Evolutionary conservation across 2,888 invertebrate genomes (phyloP).

Genomic region (Blastobasis adustella): DNA sequence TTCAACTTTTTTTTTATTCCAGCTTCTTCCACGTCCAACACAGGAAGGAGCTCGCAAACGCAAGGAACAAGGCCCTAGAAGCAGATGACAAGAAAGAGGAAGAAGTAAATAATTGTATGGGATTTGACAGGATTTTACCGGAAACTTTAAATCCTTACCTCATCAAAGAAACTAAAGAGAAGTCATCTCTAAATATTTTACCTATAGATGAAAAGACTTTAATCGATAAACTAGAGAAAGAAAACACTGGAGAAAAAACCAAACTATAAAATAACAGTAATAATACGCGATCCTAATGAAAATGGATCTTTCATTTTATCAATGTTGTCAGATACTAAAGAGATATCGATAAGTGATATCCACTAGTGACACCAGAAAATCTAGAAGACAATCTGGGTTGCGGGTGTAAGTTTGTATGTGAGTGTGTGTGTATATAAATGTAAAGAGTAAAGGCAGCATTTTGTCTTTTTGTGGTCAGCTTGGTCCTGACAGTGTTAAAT

Average conservation of each 20-base stretch:
- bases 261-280: neutral
- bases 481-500: too few species aligned
- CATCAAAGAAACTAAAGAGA: neutral
- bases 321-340: too few species aligned
- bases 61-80: slow-evolving; percentile 47
- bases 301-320: too few species aligned
- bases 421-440: too few species aligned
- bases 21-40: slow-evolving; percentile 51
- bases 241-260: neutral
- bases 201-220: neutral
- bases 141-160: neutral
- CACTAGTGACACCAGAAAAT: too few species aligned
- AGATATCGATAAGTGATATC: too few species aligned
- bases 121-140: neutral
- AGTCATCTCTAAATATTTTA: too few species aligned
- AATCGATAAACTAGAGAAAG: neutral
- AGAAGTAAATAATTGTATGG: slow-evolving; percentile 4
- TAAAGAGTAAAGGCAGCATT: too few species aligned
- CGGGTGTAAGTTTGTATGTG: too few species aligned
- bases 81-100: slow-evolving; percentile 37
- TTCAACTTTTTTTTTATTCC: slow-evolving; percentile 16
- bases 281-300: too few species aligned
- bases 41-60: slow-evolving; percentile 28
- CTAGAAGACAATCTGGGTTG: too few species aligned
- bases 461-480: too few species aligned